Base-by-base conservation (phyloP, 2,888 invertebrate genomes). In the Ephialtes manifestator region DNA sequence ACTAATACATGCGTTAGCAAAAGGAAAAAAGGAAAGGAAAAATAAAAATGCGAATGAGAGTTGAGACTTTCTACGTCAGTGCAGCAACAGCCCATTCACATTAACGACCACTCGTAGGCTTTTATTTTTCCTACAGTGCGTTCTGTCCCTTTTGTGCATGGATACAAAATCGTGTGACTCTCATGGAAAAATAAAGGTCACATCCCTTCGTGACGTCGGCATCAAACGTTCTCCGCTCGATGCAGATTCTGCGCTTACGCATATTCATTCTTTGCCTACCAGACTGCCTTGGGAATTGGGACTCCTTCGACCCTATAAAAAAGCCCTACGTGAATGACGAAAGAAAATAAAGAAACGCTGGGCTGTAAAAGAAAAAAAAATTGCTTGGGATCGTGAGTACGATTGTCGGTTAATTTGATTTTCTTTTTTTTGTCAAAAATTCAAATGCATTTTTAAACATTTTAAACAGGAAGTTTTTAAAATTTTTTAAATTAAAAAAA, bases 151-250 rank as follows among this genome's bases (percentile, higher is more conserved):
- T 82, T 82, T 58, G 53, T 72, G 55, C 63, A 68, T 60, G 85
- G 81, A 74, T 84, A 84, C 87, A 82, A 87, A 89, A 89, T 89
- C 89, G 90, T 90, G 90, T 87, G 89, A 90, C 82, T 85, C 82
- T 46, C 46, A 82, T 48, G 87, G 86, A 84, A 86, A 88, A 89
- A 89, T 87, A 87, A 87, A 89, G 86, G 86, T 79, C 81, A 18
- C 35, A 31, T 46, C 83, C 79, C 53, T 81, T 75, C 79, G 77
- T 89, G 90, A 89, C 89, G 90, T 87, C 72, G 75, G 70, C 76
- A 15, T 72, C 63, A 39, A 63, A 63, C 35, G 35, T n/a, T 60
- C 4, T 15, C 18, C 18, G 63, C 35, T 35, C 53, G 4, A 35
- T 35, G 35, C 18, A 18, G 20, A 18, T 4, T 18, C 8, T 10